Percentiles rank a stretch among this genome's conserved stretches.
These are phyloP conservation scores for Poliocrania exsul DNA, from an alignment of 2,797 vertebrate species.

Conservation along the genomic window DNA sequence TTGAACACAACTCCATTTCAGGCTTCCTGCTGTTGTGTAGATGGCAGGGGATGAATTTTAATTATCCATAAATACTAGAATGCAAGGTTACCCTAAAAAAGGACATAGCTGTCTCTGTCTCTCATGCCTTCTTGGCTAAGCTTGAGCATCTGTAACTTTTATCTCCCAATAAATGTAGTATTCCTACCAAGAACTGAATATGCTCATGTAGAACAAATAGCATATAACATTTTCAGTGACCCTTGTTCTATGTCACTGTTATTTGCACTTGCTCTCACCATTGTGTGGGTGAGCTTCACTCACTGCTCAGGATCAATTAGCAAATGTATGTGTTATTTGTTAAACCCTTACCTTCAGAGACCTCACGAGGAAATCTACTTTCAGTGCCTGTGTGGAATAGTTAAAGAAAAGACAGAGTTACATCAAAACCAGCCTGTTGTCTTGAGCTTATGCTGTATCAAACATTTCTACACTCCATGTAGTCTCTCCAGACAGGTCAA, in stretches of 20 bases:
- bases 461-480: background rate
- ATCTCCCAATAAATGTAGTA: fast-evolving
- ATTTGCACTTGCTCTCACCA: background rate
- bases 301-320: background rate
- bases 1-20: background rate
- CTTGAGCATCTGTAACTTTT: background rate
- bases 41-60: background rate
- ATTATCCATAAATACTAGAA: background rate
- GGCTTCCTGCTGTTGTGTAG: background rate
- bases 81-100: background rate
- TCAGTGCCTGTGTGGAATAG: background rate
- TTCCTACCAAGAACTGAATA: background rate
- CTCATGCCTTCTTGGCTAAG: background rate
- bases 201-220: background rate
- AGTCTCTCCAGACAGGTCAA: background rate
- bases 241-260: background rate
- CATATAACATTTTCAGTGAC: background rate
- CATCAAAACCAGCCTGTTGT: background rate
- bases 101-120: background rate
- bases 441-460: background rate
- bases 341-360: slow-evolving; percentile 50
- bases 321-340: background rate
- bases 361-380: background rate
- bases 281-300: background rate
- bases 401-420: slow-evolving; percentile 17